phyloP scores from a whole-genome alignment of 2,888 invertebrate genomes.

The Epirrhoe tristata region DNA sequence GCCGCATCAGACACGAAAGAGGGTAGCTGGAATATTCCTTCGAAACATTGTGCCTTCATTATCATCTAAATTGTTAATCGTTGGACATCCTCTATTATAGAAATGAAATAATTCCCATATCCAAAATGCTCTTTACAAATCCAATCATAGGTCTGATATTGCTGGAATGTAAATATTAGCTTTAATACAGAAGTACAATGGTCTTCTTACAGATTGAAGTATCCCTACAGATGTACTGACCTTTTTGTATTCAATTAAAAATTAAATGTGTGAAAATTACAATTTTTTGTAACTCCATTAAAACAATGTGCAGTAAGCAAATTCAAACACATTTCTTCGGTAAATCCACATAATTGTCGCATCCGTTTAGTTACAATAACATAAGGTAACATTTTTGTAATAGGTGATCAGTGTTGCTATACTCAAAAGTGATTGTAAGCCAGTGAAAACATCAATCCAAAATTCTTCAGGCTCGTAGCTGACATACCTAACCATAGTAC shows the following conservation, averaged over 20 bases:
- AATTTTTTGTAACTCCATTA: slow-evolving; percentile 35
- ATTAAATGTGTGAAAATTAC: slow-evolving; percentile 60
- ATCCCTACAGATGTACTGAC: slow-evolving; percentile 80
- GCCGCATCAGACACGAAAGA: slow-evolving; percentile 56
- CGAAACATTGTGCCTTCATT: slow-evolving; percentile 63
- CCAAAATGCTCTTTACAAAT: slow-evolving; percentile 80
- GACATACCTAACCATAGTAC: slow-evolving; percentile 69
- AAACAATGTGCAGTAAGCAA: slow-evolving; percentile 52
- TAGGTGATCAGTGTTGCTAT: slow-evolving; percentile 74
- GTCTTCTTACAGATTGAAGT: slow-evolving; percentile 70
- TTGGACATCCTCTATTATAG: slow-evolving; percentile 70
- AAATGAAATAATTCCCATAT: slow-evolving; percentile 79
- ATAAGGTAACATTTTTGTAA: slow-evolving; percentile 36
- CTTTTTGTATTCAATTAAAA: slow-evolving; percentile 65
- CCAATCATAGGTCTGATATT: slow-evolving; percentile 80
- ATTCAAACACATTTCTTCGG: slow-evolving; percentile 51
- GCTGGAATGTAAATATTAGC: slow-evolving; percentile 85
- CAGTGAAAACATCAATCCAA: slow-evolving; percentile 72
- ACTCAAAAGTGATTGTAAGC: slow-evolving; percentile 82
- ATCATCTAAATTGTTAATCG: slow-evolving; percentile 75
- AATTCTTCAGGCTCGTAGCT: slow-evolving; percentile 48
- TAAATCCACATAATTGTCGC: slow-evolving; percentile 48
- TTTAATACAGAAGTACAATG: slow-evolving; percentile 80
- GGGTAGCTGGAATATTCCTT: slow-evolving; percentile 58
- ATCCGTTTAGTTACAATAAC: slow-evolving; percentile 42